Conservation (phyloP, 2,113 vertebrate species). For the Periophthalmus modestus region DNA sequence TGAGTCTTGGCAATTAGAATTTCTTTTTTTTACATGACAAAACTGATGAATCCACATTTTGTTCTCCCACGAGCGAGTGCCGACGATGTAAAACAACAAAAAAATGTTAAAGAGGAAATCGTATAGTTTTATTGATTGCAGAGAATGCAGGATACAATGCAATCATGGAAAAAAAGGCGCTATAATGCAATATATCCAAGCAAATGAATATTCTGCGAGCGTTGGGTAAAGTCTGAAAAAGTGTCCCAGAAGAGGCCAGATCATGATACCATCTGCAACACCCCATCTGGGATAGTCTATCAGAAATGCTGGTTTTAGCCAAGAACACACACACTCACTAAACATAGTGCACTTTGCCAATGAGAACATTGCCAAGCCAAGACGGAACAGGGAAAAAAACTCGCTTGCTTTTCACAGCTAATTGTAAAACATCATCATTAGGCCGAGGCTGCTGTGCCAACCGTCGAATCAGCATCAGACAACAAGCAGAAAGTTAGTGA, state of each 20-base stretch:
- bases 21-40: slow-evolving; percentile 12
- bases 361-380: slow-evolving; percentile 54
- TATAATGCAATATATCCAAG: slow-evolving; percentile 30
- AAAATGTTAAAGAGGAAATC: not conserved
- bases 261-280: slow-evolving; percentile 72
- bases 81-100: slow-evolving; percentile 13
- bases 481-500: slow-evolving; percentile 33
- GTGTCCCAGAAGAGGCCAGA: slow-evolving; percentile 62
- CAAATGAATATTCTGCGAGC: slow-evolving; percentile 36
- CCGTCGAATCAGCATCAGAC: slow-evolving; percentile 46
- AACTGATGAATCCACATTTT: slow-evolving; percentile 16
- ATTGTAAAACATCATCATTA: slow-evolving; percentile 72
- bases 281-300: slow-evolving; percentile 73
- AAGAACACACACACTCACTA: slow-evolving; percentile 56
- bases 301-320: slow-evolving; percentile 71
- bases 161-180: not conserved
- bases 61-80: not conserved
- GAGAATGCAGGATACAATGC: slow-evolving; percentile 2
- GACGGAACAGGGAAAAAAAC: slow-evolving; percentile 41
- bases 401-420: slow-evolving; percentile 65
- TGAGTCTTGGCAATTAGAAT: not conserved
- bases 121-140: slow-evolving; percentile 3
- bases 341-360: slow-evolving; percentile 61
- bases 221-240: slow-evolving; percentile 52
- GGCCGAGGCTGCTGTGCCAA: slow-evolving; percentile 44